These are phyloP conservation scores for Pitta sordida DNA, from an alignment of 2,113 vertebrate genomes.

Conservation along the genomic window DNA sequence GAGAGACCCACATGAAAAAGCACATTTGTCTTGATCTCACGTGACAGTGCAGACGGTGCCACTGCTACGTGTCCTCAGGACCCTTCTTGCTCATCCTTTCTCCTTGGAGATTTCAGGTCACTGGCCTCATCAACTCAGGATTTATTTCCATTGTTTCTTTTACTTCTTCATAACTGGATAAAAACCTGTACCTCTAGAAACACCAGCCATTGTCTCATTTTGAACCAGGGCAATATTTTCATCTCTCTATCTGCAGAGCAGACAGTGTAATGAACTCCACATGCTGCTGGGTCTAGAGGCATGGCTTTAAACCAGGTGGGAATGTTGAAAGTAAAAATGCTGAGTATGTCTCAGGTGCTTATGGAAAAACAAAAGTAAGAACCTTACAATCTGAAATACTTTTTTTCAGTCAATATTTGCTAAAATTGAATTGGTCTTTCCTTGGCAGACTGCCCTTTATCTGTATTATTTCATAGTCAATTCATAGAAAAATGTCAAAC, in stretches of 20 bases:
- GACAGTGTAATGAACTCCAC: background rate
- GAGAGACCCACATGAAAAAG: background rate
- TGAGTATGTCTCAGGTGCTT: background rate
- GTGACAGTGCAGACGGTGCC: background rate
- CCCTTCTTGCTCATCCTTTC: background rate
- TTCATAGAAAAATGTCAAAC: background rate
- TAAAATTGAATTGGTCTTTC: background rate
- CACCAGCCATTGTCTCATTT: background rate
- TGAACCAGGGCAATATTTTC: background rate
- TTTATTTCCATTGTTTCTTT: background rate
- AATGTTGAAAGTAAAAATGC: background rate
- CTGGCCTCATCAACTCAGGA: background rate
- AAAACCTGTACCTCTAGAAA: background rate
- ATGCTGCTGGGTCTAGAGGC: background rate
- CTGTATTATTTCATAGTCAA: background rate
- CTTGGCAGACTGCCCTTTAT: background rate
- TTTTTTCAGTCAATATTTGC: background rate
- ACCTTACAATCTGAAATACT: background rate
- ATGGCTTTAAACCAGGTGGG: background rate
- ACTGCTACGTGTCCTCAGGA: accelerated
- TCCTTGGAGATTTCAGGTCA: background rate
- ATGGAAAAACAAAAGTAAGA: background rate
- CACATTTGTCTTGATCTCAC: background rate
- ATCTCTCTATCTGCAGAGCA: background rate
- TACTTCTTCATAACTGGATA: background rate